Conservation (phyloP, 2,113 vertebrate genomes). For the Nerophis ophidion region DNA sequence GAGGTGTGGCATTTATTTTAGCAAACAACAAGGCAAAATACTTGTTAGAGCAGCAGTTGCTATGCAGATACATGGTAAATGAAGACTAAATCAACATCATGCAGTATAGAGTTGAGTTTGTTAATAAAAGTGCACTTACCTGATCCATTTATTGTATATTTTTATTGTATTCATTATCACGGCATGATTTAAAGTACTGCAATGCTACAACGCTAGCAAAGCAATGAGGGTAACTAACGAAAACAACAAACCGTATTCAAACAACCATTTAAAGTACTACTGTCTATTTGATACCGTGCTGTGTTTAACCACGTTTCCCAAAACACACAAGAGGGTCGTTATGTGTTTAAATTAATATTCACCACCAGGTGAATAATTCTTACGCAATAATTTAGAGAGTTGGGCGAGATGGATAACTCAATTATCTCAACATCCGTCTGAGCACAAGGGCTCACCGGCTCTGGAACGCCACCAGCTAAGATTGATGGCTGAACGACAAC, state of each 20-base stretch:
- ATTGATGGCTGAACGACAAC: slow-evolving; percentile 93
- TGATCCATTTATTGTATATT: too few species aligned
- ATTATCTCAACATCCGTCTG: slow-evolving; percentile 98
- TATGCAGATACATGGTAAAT: too few species aligned
- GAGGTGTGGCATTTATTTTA: too few species aligned
- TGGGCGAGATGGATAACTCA: slow-evolving; percentile 98
- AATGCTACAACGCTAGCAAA: slow-evolving; percentile 2
- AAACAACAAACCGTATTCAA: slow-evolving; percentile 38
- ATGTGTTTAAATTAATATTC: slow-evolving; percentile 93
- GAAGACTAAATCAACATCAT: too few species aligned
- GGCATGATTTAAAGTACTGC: too few species aligned
- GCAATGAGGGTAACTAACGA: slow-evolving; percentile 8
- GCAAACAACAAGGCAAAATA: too few species aligned
- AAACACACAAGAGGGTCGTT: slow-evolving; percentile 88
- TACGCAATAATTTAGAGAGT: slow-evolving; percentile 92
- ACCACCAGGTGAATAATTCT: slow-evolving; percentile 98
- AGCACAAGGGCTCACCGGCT: slow-evolving; percentile 81
- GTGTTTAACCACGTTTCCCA: slow-evolving; percentile 66
- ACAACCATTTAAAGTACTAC: slow-evolving; percentile 46
- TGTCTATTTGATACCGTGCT: slow-evolving; percentile 60
- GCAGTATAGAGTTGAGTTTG: too few species aligned
- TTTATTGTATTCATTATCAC: too few species aligned
- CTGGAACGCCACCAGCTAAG: slow-evolving; percentile 86
- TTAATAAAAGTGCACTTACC: too few species aligned
- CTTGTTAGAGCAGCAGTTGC: too few species aligned